Evolutionary conservation across 2,888 invertebrate genomes (phyloP), one percentile per base, ranked within the genome.

Genomic region (Apamea sordens): DNA sequence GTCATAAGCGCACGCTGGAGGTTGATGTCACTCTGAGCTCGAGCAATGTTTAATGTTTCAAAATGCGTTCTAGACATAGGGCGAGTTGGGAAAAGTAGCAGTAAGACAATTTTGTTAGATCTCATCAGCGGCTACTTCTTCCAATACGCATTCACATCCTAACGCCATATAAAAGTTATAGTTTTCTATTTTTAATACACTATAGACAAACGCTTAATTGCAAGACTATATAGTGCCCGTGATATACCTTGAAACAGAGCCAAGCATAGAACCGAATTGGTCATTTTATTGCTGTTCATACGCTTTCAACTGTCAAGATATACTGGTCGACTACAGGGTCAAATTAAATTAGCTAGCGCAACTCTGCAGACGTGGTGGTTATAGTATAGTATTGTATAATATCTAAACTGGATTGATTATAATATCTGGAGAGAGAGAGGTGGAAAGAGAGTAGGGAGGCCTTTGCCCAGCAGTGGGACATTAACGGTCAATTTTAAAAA

Each of bases 211-310:
- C 59, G 56, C 72, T 83, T 83, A 7, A 11, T 59, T n/a, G n/a
- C 36, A 36, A n/a, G 10, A 18, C 47, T 59, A 50, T 59, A 50
- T n/a, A 61, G 6, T 28, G 28, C 18, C 10, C 6, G 32, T n/a
- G 53, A 56, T 77, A 36, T 53, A 73, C 21, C 15, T 70, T 70
- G 59, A 73, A 59, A 73, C 68, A 44, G 47, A 67, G 50, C 59
- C 18, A 28, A 64, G 32, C 28, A 15, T 61, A 18, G 72, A 72
- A 72, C 56, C 24, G 50, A 64, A 77, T 83, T 77, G 69, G 83
- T 78, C 83, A 73, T 70, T 72, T 82, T 81, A 76, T 81, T 83
- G 81, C 77, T 77, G 81, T 56, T 59, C n/a, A 13, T 47, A 36
- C 18, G 50, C 68, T 63, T 47, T 63, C 53, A 77, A 44, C 50